Evolutionary conservation across 1,140 invertebrate species (phyloP), one percentile per base, ranked within the genome.

Genomic region (Ostrea edulis): DNA sequence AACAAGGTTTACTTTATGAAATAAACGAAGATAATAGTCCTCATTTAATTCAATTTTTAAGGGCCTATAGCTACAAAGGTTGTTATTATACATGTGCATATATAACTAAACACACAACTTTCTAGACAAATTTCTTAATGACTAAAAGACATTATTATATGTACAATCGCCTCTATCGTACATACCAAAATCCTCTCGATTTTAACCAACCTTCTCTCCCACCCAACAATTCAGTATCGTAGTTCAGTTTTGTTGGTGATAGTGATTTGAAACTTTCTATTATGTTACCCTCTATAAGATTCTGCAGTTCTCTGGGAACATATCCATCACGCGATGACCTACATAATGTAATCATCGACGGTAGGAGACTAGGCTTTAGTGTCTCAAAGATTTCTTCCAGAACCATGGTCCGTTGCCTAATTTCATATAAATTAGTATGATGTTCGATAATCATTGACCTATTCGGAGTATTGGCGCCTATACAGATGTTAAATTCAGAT

Each of bases 301-400:
- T 88, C 68, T 91, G 92, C 35, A 82, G 87, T 51, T 89, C 55
- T 82, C 92, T 89, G 8, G 93, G 93, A 0, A 92, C 93, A 68
- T 93, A 93, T 0, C 93, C 93, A 81, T 93, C 93, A 44, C 93
- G 71, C 25, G 92, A 87, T 0, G 93, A 93, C 22, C 93, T 85
- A 85, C 90, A 90, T 0, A 93, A 25, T 20, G 92, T 93, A 44
- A 92, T 90, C 9, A 93, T 44, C 8, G 12, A n/a, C 3, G 88
- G 55, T 14, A 89, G 81, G 22, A 62, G 81, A 29, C 20, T 20
- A 0, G 58, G 29, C 22, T 85, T 88, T 62, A 91, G n/a, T 68
- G 65, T 51, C 14, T 52, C 25, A 44, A 90, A 84, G 9, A 91
- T 88, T 8, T 84, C n/a, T 55, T 87, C 82, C 12, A 91, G 82